phyloP scores from a whole-genome alignment of 2,113 vertebrate species.

The Odocoileus hemionus region DNA sequence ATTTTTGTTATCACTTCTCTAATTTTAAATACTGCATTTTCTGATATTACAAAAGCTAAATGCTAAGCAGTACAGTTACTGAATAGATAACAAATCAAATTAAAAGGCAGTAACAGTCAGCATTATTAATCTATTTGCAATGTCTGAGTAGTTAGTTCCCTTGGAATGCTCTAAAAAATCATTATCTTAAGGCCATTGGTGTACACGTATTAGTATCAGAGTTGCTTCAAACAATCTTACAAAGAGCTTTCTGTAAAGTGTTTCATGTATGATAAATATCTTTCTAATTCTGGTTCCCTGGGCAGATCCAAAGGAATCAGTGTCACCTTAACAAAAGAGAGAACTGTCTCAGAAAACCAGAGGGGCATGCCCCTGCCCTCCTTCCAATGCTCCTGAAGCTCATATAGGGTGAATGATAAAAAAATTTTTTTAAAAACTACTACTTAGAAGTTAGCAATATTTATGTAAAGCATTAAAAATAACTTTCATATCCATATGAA shows the following conservation, averaged over 20 bases:
- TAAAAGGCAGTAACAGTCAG: not conserved
- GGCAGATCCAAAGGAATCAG: not conserved
- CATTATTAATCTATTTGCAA: not conserved
- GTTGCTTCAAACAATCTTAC: not conserved
- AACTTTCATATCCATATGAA: not conserved
- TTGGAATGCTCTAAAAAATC: not conserved
- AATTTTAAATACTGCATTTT: slow-evolving; percentile 32
- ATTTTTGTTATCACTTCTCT: not conserved
- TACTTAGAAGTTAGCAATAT: not conserved
- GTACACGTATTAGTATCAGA: not conserved
- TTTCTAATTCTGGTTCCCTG: not conserved
- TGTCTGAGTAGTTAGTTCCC: not conserved
- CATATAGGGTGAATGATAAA: not conserved
- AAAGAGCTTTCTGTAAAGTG: not conserved
- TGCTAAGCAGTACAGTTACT: not conserved
- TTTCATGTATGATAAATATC: not conserved
- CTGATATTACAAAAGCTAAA: slow-evolving; percentile 3
- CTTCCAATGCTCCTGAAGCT: not conserved
- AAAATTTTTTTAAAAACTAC: not conserved
- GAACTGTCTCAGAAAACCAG: not conserved
- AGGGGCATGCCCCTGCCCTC: not conserved
- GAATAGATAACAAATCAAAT: not conserved
- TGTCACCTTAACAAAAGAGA: not conserved
- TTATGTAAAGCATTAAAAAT: slow-evolving; percentile 20
- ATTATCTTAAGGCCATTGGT: not conserved